Conservation (phyloP, 2,888 invertebrate species). For the Cheilosia pagana region DNA sequence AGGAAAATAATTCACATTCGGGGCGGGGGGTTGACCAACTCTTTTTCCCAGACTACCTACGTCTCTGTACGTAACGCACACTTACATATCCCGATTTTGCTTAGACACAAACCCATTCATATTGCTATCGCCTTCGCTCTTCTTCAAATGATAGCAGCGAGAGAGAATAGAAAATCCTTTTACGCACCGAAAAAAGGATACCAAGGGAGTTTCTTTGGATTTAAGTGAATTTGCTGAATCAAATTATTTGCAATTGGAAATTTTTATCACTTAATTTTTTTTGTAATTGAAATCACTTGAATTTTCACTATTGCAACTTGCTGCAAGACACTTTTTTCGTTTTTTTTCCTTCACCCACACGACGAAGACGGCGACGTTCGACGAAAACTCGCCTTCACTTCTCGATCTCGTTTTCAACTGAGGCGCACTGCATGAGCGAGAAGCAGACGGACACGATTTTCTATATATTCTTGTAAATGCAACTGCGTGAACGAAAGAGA, state of each 20-base stretch:
- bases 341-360: conserved; percentile 60
- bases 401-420: conserved; percentile 67
- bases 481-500: not conserved
- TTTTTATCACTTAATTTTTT: not conserved
- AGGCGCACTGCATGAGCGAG: conserved; percentile 54
- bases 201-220: conserved; percentile 4
- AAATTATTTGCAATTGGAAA: not conserved
- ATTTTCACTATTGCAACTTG: not conserved
- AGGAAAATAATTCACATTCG: conserved; percentile 44
- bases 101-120: not conserved
- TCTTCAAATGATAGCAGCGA: not conserved
- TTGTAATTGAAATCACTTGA: not conserved
- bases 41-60: conserved; percentile 57
- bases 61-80: conserved; percentile 8
- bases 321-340: conserved; percentile 1
- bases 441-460: conserved; percentile 5
- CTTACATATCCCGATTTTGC: conserved; percentile 48
- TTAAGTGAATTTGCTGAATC: not conserved
- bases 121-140: conserved; percentile 41
- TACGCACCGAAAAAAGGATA: conserved; percentile 14
- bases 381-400: conserved; percentile 47
- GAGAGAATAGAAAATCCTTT: conserved; percentile 44
- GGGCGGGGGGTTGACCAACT: conserved; percentile 62
- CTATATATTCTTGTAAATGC: not conserved
- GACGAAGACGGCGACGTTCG: conserved; percentile 20